A percentile compares a stretch with the other conserved stretches of the same genome.
Conservation (phyloP, 2,113 vertebrate species). For the Ariopsis seemanni region DNA sequence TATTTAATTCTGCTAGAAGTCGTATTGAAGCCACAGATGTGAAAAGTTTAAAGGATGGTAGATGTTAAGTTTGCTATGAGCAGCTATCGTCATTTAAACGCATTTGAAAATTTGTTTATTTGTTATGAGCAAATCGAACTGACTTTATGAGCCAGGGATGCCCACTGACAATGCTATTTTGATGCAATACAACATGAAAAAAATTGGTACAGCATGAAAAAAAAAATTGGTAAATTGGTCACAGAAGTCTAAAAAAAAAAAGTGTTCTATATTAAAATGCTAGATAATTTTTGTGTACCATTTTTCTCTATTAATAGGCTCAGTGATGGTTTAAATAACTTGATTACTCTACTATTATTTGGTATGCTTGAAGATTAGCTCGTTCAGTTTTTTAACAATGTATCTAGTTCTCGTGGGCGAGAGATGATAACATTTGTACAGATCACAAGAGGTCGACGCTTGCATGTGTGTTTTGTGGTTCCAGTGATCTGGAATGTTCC, state of each 20-base stretch:
- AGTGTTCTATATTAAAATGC: background rate
- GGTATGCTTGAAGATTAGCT: background rate
- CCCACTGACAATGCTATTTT: background rate
- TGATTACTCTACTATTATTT: background rate
- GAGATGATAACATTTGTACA: background rate
- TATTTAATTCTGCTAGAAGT: background rate
- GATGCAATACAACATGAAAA: no score
- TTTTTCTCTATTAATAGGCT: background rate
- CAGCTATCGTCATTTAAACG: background rate
- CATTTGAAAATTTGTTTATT: background rate
- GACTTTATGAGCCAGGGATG: background rate
- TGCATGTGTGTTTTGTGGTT: conserved; percentile 28
- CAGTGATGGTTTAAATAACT: background rate
- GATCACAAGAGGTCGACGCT: background rate
- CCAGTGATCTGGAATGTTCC: conserved; percentile 90
- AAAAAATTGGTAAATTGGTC: no score
- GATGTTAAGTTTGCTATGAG: background rate
- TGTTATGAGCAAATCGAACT: background rate
- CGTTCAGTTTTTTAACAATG: background rate
- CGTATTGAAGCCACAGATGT: background rate
- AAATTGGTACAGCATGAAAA: background rate
- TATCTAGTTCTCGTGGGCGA: background rate
- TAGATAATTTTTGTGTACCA: background rate
- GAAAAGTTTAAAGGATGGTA: background rate
- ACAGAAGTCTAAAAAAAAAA: no score